A percentile compares a stretch with the other conserved stretches of the same genome.
Conservation (phyloP, 2,888 invertebrate species). For the Scaptomyza reducta region DNA sequence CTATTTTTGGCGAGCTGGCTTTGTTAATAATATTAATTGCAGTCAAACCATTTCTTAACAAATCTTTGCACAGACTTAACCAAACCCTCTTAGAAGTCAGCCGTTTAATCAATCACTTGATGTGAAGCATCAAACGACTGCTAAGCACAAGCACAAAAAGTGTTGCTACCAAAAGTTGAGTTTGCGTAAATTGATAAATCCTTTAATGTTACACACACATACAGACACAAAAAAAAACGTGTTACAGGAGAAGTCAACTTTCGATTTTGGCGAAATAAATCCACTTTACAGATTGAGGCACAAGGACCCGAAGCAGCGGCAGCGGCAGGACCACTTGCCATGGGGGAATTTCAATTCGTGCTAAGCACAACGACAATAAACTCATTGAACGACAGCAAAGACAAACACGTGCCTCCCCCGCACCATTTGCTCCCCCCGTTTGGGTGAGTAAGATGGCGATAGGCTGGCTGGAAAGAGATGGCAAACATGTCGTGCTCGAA, state of each 20-base stretch:
- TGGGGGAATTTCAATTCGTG: constrained; percentile 70
- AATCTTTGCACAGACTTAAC: too few relatives aligned
- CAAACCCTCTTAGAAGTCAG: constrained; percentile 23
- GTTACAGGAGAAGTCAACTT: constrained; percentile 66
- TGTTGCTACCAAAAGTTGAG: constrained; percentile 48
- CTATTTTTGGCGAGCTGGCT: too few relatives aligned
- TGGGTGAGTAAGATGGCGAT: constrained; percentile 39
- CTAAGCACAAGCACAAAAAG: constrained; percentile 20
- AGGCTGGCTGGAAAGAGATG: constrained; percentile 26
- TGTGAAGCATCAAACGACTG: constrained; percentile 23
- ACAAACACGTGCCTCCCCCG: constrained; percentile 58
- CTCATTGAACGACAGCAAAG: constrained; percentile 67
- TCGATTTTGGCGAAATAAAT: constrained; percentile 77
- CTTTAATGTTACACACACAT: constrained; percentile 60
- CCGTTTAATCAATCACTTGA: constrained; percentile 73
- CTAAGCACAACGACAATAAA: constrained; percentile 71
- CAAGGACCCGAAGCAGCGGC: constrained; percentile 16
- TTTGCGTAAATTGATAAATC: constrained; percentile 76
- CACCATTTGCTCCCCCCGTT: background rate
- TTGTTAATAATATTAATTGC: too few relatives aligned
- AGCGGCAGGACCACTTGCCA: constrained; percentile 11
- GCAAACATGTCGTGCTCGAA: constrained; percentile 56
- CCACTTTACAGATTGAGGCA: constrained; percentile 74
- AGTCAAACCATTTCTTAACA: too few relatives aligned
- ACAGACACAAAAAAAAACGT: constrained; percentile 35